A percentile compares a stretch with the other conserved stretches of the same genome.
phyloP scores from a whole-genome alignment of 2,113 vertebrate species.

The Bos indicus region DNA sequence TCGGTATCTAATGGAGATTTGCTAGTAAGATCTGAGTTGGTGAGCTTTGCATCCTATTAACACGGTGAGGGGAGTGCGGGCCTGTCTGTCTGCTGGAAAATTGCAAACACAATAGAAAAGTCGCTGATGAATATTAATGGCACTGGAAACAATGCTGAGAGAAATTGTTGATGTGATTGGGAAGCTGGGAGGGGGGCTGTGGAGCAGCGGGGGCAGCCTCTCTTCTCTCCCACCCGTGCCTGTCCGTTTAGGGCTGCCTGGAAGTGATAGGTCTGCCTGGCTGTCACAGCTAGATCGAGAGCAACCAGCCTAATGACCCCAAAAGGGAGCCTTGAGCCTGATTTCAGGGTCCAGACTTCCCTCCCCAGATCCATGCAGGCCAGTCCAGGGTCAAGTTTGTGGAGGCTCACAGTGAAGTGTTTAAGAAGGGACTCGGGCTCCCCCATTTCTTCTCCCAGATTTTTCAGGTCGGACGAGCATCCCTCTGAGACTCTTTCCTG shows the following conservation, averaged over 20 bases:
- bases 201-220: neutral
- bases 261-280: neutral
- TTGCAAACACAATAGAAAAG: conserved; percentile 75
- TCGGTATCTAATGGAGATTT: conserved; percentile 67
- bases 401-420: neutral
- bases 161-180: conserved; percentile 63
- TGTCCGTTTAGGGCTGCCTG: neutral
- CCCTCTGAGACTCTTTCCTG: neutral
- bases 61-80: conserved; percentile 33
- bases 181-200: neutral
- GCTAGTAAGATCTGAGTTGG: conserved; percentile 80
- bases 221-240: neutral
- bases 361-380: neutral
- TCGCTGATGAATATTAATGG: conserved; percentile 81
- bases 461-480: neutral
- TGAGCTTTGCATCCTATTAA: conserved; percentile 79
- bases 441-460: neutral
- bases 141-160: conserved; percentile 68
- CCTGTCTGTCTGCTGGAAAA: conserved; percentile 76
- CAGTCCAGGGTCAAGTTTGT: neutral
- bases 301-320: too few species aligned
- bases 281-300: neutral
- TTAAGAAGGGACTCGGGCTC: neutral
- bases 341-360: neutral
- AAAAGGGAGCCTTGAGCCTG: neutral